Percentiles rank a stretch among this genome's conserved stretches.
These are phyloP conservation scores for Mystacornis crossleyi DNA, from an alignment of 2,113 vertebrate genomes.

Conservation along the genomic window DNA sequence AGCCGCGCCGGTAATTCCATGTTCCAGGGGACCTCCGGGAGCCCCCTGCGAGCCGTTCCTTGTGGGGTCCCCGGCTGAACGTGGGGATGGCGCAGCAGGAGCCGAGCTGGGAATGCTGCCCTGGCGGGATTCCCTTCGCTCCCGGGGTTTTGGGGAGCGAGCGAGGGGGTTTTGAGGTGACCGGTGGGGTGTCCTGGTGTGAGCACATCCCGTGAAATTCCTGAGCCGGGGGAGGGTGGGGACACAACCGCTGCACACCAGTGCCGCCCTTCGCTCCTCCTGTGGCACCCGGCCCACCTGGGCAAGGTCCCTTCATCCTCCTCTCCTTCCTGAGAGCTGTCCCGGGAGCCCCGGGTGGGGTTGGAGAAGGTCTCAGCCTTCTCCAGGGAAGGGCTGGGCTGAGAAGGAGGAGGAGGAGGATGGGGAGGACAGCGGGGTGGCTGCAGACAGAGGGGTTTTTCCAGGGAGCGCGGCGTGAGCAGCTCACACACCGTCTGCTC, in stretches of 20 bases:
- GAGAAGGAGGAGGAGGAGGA: not conserved
- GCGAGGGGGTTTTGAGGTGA: not conserved
- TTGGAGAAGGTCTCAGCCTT: not conserved
- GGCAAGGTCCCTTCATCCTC: no score
- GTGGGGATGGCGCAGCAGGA: not conserved
- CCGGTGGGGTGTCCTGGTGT: accelerated
- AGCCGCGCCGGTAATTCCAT: not conserved
- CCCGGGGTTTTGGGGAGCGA: accelerated
- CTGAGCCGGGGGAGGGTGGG: not conserved
- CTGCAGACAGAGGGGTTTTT: not conserved
- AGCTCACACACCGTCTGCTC: not conserved
- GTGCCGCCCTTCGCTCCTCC: not conserved
- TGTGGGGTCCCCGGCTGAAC: not conserved
- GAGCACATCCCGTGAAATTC: accelerated
- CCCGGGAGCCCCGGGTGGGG: accelerated
- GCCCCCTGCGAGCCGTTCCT: not conserved
- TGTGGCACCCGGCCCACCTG: not conserved
- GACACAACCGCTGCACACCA: not conserved
- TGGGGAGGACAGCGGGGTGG: not conserved
- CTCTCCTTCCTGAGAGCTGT: not conserved
- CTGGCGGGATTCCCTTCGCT: not conserved
- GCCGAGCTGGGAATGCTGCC: not conserved
- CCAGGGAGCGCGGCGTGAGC: not conserved
- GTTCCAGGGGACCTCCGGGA: not conserved
- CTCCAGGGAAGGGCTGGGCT: not conserved